Evolutionary conservation across 2,797 vertebrate species (phyloP).

Genomic region (Pangasius krempfi): DNA sequence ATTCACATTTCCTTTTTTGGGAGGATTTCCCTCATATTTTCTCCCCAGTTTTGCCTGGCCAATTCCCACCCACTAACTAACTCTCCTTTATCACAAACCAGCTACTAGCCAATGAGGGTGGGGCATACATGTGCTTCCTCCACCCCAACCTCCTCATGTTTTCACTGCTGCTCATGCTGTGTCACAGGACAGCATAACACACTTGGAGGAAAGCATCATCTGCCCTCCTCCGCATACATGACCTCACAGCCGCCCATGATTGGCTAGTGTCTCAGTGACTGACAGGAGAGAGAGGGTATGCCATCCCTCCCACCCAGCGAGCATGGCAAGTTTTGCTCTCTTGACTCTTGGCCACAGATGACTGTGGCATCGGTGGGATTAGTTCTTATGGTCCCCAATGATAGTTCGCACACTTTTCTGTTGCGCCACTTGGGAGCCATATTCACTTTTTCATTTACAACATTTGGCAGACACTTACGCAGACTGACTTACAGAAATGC

Average conservation of each 20-base stretch:
- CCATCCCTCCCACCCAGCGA: background rate
- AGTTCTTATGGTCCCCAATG: background rate
- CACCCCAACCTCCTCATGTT: background rate
- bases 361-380: background rate
- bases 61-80: background rate
- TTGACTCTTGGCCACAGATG: background rate
- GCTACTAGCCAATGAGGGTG: background rate
- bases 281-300: background rate
- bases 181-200: background rate
- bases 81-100: background rate
- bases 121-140: background rate
- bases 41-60: background rate
- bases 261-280: background rate
- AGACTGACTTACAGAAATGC: background rate
- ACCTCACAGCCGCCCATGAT: background rate
- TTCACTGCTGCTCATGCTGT: background rate
- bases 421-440: background rate
- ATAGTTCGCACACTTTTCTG: too few relatives aligned
- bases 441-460: background rate
- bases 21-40: background rate
- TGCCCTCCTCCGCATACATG: background rate
- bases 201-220: too few relatives aligned
- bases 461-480: background rate
- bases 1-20: background rate
- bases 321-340: background rate